These are phyloP conservation scores for Poeciliopsis presidionis DNA, from an alignment of 2,797 vertebrate genomes.

Conservation along the genomic window DNA sequence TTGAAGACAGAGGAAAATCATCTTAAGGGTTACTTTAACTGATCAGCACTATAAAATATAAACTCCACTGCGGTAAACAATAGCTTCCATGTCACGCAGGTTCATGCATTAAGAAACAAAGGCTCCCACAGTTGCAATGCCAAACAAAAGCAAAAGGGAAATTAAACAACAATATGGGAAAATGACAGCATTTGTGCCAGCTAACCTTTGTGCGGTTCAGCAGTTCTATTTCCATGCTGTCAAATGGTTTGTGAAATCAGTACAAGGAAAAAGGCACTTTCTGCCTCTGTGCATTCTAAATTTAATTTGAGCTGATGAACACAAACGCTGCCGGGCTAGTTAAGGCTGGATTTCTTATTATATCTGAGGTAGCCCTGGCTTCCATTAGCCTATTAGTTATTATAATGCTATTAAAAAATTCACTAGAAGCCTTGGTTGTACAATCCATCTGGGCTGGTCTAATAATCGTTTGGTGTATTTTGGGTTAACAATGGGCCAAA, in stretches of 20 bases:
- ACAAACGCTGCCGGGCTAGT: constrained; percentile 47
- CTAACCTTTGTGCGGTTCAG: constrained; percentile 33
- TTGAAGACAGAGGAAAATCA: constrained; percentile 47
- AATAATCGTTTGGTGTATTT: constrained; percentile 40
- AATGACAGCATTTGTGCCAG: constrained; percentile 36
- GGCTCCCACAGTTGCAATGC: constrained; percentile 31
- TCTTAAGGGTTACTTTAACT: constrained; percentile 64
- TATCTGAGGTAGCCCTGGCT: constrained; percentile 39
- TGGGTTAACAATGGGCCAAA: constrained; percentile 28
- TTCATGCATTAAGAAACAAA: constrained; percentile 37
- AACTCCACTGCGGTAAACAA: constrained; percentile 34
- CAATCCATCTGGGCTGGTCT: constrained; percentile 39
- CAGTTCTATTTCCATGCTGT: constrained; percentile 47
- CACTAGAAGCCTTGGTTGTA: constrained; percentile 30
- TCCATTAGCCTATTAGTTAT: constrained; percentile 41
- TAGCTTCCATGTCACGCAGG: constrained; percentile 27
- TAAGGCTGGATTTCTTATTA: constrained; percentile 57
- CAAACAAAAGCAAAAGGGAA: constrained; percentile 35
- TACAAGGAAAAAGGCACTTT: constrained; percentile 46
- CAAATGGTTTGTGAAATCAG: constrained; percentile 43
- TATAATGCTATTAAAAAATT: constrained; percentile 34
- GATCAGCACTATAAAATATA: constrained; percentile 66
- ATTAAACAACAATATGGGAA: constrained; percentile 18
- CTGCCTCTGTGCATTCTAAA: constrained; percentile 51
- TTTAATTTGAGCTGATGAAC: constrained; percentile 66